phyloP scores from a whole-genome alignment of 2,797 vertebrate species.

The Scolopax rusticola region DNA sequence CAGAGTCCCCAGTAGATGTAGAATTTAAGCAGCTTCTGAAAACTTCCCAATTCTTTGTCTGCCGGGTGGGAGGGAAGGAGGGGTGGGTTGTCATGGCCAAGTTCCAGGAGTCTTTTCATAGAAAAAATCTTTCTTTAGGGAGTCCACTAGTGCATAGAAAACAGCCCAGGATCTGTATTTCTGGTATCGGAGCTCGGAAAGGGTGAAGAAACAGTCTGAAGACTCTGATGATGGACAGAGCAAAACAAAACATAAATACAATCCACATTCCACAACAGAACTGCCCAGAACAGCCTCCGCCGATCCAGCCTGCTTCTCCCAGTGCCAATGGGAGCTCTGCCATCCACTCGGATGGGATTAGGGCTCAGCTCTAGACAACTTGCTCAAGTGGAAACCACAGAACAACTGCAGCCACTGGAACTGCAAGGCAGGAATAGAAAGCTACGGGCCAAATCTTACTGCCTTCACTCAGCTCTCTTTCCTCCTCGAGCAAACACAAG shows the following conservation, averaged over 20 bases:
- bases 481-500: background rate
- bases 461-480: background rate
- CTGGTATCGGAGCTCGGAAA: background rate
- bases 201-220: background rate
- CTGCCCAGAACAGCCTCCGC: background rate
- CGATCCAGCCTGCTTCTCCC: background rate
- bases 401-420: background rate
- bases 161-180: background rate
- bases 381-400: background rate
- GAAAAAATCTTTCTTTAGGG: background rate
- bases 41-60: background rate
- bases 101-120: background rate
- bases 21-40: background rate
- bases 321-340: background rate
- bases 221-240: background rate
- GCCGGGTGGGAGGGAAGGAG: background rate
- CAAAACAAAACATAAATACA: background rate
- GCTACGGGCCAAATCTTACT: background rate
- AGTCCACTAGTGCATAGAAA: background rate
- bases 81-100: background rate
- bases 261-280: background rate
- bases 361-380: background rate
- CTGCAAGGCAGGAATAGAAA: background rate
- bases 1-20: background rate
- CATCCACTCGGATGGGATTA: background rate